Evolutionary conservation across 2,113 vertebrate genomes (phyloP), one percentile per base, ranked within the genome.

Genomic region (Galeopterus variegatus): DNA sequence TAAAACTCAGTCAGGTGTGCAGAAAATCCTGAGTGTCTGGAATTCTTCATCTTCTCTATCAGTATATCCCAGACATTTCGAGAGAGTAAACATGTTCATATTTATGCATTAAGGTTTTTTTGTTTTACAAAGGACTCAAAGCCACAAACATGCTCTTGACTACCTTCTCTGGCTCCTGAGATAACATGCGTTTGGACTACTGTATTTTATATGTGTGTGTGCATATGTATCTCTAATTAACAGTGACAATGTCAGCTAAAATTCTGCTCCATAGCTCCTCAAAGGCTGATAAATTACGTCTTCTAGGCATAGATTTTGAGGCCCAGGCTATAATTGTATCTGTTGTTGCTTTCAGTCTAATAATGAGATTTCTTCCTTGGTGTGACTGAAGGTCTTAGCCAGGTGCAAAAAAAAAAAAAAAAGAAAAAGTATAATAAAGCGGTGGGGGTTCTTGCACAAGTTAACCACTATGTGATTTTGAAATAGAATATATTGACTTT

Each of bases 111-210:
- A 77, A 67, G 18, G 24, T 15, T 23, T 60, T 60, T 65, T 82
- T 88, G 24, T 65, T 90, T 93, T 93, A 75, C 21, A 45, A 54
- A 92, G 24, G 56, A 85, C 18, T 83, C 76, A 93, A 75, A 65
- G 21, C 23, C 24, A 41, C 50, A 26, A 12, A 36, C 64, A 45
- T 19, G 7, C 11, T 62, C 48, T 81, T 76, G 28, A 10, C 28
- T 64, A 41, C 60, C 10, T 88, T 88, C 58, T 26, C 90, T 84
- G 24, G 13, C 26, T 82, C 79, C n/a, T 93, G 90, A n/a, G 31
- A 87, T 64, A 56, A 56, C 33, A 45, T 21, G 21, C 24, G 45
- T 60, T 50, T 56, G 41, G 77, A 75, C 36, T 85, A 41, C 6
- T 84, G 60, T 15, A 14, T 21, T 10, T 48, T 21, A 12, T 73